Conservation (phyloP, 2,888 invertebrate genomes). For the Parthenolecanium corni region DNA sequence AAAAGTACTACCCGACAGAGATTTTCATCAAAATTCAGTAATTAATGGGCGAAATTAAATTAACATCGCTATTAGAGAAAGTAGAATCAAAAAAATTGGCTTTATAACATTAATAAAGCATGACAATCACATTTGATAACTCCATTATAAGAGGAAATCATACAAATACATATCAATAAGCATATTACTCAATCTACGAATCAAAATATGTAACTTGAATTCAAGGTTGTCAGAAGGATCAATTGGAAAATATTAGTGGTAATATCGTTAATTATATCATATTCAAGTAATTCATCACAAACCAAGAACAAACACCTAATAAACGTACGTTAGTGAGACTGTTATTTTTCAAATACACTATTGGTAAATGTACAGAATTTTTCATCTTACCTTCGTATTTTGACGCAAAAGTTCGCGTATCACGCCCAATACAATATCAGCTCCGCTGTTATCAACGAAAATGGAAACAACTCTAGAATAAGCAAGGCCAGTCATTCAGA, state of each 20-base stretch:
- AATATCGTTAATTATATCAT: too few species aligned
- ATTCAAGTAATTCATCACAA: slow-evolving; percentile 8
- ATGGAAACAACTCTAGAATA: slow-evolving; percentile 82
- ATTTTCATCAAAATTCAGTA: neutral
- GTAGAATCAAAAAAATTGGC: too few species aligned
- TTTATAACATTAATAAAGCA: too few species aligned
- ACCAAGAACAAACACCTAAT: slow-evolving; percentile 49
- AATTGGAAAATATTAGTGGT: too few species aligned
- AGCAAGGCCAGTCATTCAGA: slow-evolving; percentile 53
- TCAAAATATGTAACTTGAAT: too few species aligned
- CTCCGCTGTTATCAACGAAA: slow-evolving; percentile 94
- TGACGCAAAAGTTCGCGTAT: slow-evolving; percentile 65
- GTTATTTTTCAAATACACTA: neutral
- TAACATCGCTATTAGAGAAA: too few species aligned
- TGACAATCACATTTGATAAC: too few species aligned
- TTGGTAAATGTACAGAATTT: neutral
- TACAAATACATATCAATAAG: too few species aligned
- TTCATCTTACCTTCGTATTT: slow-evolving; percentile 59
- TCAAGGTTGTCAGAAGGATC: too few species aligned
- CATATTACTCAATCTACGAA: too few species aligned
- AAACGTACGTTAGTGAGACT: neutral
- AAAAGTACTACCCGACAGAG: neutral
- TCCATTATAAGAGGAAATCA: too few species aligned
- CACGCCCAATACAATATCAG: slow-evolving; percentile 84
- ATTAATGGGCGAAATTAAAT: too few species aligned